Evolutionary conservation across 2,113 vertebrate genomes (phyloP), one percentile per base, ranked within the genome.

Genomic region (Cepphus grylle): DNA sequence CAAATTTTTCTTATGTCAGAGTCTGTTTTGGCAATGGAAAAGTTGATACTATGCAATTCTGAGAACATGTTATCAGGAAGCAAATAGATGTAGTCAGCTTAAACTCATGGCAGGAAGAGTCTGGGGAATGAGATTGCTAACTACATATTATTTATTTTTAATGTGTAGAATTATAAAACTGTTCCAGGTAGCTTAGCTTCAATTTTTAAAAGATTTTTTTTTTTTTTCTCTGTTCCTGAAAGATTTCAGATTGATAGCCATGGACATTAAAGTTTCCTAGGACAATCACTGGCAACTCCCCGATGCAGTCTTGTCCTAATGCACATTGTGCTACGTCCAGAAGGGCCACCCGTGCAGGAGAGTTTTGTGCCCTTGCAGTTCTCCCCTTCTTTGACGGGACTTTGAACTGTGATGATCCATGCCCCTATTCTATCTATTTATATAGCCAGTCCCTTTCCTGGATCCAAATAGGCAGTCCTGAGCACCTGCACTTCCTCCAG

Each of bases 251-350:
- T 86, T 67, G 52, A 43, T 69, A 89, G 17, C 38, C 36, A 65
- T 0, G 0, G 32, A 69, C 47, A 74, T 74, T 18, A 22, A 65
- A 53, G 4, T 47, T 81, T 59, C 38, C 12, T 66, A 20, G 55
- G 15, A 71, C 86, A 81, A 74, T 42, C 5, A 20, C 12, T 55
- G 72, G 9, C 12, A 78, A 5, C 14, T 86, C n/a, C 59, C 20
- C 23, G 14, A 20, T 42, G n/a, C 1, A 0, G 5, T 26, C 50
- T 70, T 74, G 29, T 83, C 30, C 43, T 72, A 72, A 58, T 18
- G 16, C 11, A 26, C 9, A 7, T 72, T 62, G 29, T 53, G 18
- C 21, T 38, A 4, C 0, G 0, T 50, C 30, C 25, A 66, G 58
- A 74, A 83, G 1, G 2, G 22, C 11, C 23, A 47, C 16, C 2